These are phyloP conservation scores for Petromus typicus DNA, from an alignment of 2,113 vertebrate genomes.

Conservation along the genomic window DNA sequence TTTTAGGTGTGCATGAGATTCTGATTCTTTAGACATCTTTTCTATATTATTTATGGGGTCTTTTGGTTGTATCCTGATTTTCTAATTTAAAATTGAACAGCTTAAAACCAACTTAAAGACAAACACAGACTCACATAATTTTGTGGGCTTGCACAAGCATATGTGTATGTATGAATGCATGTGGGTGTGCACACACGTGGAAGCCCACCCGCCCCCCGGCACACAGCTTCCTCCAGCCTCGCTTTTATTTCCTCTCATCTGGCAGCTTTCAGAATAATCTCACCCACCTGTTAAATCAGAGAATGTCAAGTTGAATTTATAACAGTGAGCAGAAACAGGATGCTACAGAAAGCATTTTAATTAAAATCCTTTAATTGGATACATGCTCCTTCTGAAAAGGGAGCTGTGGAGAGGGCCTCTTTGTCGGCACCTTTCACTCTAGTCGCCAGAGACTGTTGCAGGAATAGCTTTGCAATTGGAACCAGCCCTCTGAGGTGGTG, in stretches of 20 bases:
- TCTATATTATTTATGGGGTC: conserved; percentile 45
- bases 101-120: conserved; percentile 63
- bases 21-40: background rate
- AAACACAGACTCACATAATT: background rate
- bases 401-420: conserved; percentile 84
- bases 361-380: conserved; percentile 91
- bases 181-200: background rate
- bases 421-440: conserved; percentile 86
- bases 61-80: background rate
- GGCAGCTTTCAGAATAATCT: conserved; percentile 91
- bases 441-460: conserved; percentile 76
- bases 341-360: conserved; percentile 90
- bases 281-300: conserved; percentile 91
- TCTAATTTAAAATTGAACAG: conserved; percentile 49
- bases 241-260: conserved; percentile 88
- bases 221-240: conserved; percentile 74
- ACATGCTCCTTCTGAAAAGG: conserved; percentile 88
- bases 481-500: conserved; percentile 77
- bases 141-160: conserved; percentile 68
- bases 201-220: background rate
- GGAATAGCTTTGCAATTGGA: conserved; percentile 81
- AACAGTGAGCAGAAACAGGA: conserved; percentile 89
- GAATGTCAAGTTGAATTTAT: conserved; percentile 91
- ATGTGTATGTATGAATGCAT: background rate
- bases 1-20: background rate